A percentile compares a stretch with the other conserved stretches of the same genome.
Evolutionary conservation across 1,140 invertebrate genomes (phyloP).

Genomic region (Hormaphis cornu): DNA sequence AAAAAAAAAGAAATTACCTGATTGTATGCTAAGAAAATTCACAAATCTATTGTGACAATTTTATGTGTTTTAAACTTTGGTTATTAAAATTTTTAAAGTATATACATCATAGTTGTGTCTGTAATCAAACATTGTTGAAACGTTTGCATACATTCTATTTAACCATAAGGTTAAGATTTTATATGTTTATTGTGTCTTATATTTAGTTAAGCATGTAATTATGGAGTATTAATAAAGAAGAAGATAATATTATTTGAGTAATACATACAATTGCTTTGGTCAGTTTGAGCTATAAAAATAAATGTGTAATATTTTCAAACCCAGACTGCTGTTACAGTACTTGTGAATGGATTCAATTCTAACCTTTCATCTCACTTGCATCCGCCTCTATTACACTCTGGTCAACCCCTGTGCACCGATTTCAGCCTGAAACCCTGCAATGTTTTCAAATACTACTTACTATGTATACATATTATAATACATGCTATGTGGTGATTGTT

Average conservation of each 20-base stretch:
- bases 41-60: background rate
- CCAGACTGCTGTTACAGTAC: conserved; percentile 1
- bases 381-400: conserved; percentile 1
- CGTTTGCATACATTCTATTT: conserved; percentile 11
- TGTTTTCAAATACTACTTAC: conserved; percentile 24
- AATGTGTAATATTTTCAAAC: background rate
- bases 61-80: too few relatives aligned
- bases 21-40: conserved; percentile 1
- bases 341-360: conserved; percentile 28
- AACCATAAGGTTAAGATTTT: background rate
- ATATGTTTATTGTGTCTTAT: conserved; percentile 3
- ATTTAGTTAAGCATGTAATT: conserved; percentile 18
- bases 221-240: background rate
- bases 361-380: conserved; percentile 29
- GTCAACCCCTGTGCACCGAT: conserved; percentile 6
- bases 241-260: background rate
- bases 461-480: conserved; percentile 3
- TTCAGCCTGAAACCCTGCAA: conserved; percentile 22
- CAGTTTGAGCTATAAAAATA: background rate
- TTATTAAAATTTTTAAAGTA: too few relatives aligned
- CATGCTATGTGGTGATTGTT: conserved; percentile 29
- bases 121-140: background rate
- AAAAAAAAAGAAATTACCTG: too few relatives aligned
- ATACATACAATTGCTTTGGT: background rate
- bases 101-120: background rate